A percentile compares a stretch with the other conserved stretches of the same genome.
These are phyloP conservation scores for Drosophila aldrichi DNA, from an alignment of 2,888 invertebrate species.

Conservation along the genomic window DNA sequence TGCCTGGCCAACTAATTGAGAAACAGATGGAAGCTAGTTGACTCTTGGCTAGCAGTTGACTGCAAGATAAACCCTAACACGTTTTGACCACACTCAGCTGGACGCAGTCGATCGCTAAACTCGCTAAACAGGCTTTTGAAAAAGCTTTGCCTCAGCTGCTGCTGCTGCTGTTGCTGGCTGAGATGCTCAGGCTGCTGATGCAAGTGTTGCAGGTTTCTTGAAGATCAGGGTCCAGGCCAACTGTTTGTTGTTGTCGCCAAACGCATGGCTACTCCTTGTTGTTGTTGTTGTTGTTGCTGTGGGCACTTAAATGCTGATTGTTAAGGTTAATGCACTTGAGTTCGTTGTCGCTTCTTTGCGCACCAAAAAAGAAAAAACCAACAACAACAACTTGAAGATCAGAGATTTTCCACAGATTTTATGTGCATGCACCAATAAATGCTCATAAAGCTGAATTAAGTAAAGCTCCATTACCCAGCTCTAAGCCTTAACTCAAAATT, in stretches of 20 bases:
- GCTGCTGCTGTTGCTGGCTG: constrained; percentile 2
- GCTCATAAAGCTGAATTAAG: constrained; percentile 50
- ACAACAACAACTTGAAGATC: constrained; percentile 44
- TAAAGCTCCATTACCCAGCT: constrained; percentile 27
- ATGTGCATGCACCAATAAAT: constrained; percentile 62
- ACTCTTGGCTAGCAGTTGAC: constrained; percentile 10
- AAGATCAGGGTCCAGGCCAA: constrained; percentile 78
- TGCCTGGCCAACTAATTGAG: constrained; percentile 36
- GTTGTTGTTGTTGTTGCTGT: constrained; percentile 57
- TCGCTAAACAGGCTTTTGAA: constrained; percentile 75
- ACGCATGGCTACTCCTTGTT: constrained; percentile 64
- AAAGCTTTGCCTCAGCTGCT: constrained; percentile 37
- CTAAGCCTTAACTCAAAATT: constrained; percentile 10
- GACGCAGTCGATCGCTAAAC: constrained; percentile 63
- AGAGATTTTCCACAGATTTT: constrained; percentile 53
- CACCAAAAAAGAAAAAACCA: constrained; percentile 55
- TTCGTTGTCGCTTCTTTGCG: constrained; percentile 80
- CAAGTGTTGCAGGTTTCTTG: constrained; percentile 77
- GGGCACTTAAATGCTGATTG: constrained; percentile 78
- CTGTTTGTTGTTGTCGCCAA: constrained; percentile 72
- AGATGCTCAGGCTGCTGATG: constrained; percentile 21
- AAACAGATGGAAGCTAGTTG: constrained; percentile 6
- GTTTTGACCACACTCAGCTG: constrained; percentile 59
- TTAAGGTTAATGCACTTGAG: constrained; percentile 82
- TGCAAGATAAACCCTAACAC: constrained; percentile 59